Percentiles rank a stretch among this genome's conserved stretches.
These are phyloP conservation scores for Trachops cirrhosus DNA, from an alignment of 2,797 vertebrate genomes.

Conservation along the genomic window DNA sequence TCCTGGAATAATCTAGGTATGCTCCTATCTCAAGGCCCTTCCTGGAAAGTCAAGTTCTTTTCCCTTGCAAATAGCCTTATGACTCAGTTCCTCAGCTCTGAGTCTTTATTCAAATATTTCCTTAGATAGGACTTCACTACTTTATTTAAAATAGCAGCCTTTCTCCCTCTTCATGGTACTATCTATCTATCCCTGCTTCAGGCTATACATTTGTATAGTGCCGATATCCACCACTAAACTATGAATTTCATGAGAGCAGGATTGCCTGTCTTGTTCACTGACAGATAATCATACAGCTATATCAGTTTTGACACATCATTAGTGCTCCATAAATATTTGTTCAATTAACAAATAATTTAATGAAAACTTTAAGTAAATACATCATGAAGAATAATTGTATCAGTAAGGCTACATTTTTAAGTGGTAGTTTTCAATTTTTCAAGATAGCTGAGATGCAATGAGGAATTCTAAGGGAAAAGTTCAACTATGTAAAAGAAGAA, in stretches of 20 bases:
- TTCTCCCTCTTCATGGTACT: neutral
- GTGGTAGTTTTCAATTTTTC: constrained; percentile 3
- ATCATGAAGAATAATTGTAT: neutral
- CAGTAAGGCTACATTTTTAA: neutral
- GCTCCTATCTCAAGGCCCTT: neutral
- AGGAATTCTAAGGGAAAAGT: constrained; percentile 15
- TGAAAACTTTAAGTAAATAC: neutral
- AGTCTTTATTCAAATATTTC: neutral
- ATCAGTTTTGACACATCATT: neutral
- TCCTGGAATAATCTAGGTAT: neutral
- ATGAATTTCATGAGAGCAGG: neutral
- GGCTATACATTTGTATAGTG: neutral
- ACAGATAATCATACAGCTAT: neutral
- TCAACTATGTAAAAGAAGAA: constrained; percentile 27
- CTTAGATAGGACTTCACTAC: neutral
- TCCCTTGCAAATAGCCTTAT: neutral
- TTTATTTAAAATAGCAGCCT: neutral
- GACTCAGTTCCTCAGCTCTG: neutral
- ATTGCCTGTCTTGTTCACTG: neutral
- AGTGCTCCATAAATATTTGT: neutral
- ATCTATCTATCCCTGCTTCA: neutral
- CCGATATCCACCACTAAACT: neutral
- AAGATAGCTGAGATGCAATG: neutral
- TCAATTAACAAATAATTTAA: constrained; percentile 22
- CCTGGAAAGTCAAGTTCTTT: neutral